Conservation (phyloP, 2,797 vertebrate genomes). For the Periophthalmus magnuspinnatus region DNA sequence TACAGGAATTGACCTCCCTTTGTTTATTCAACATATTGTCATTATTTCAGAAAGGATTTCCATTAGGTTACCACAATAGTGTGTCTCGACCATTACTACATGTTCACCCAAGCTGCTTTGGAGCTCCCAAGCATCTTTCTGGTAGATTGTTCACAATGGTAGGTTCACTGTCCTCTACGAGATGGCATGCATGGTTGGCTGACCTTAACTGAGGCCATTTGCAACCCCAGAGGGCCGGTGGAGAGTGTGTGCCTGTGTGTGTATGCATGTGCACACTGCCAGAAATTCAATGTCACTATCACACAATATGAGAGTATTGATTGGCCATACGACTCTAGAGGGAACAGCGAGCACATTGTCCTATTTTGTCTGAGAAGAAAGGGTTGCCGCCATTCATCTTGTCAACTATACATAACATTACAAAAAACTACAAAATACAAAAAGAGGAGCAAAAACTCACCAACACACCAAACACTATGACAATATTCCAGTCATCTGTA, state of each 20-base stretch:
- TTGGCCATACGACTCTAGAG: constrained; percentile 24
- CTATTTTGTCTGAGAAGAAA: constrained; percentile 27
- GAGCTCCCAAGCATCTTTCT: constrained; percentile 37
- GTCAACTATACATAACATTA: background rate
- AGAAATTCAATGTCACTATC: constrained; percentile 14
- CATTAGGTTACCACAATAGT: background rate
- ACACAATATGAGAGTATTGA: constrained; percentile 36
- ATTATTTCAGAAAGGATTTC: constrained; percentile 35
- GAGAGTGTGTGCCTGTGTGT: constrained; percentile 7
- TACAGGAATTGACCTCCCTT: constrained; percentile 19
- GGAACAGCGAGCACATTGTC: constrained; percentile 24
- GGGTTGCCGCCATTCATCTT: constrained; percentile 10
- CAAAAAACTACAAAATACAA: no score
- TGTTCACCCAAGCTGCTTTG: constrained; percentile 20
- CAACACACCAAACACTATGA: background rate
- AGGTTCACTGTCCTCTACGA: constrained; percentile 32
- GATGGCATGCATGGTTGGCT: constrained; percentile 37
- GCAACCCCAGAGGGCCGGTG: constrained; percentile 21
- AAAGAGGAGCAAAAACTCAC: background rate
- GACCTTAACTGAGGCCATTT: constrained; percentile 37
- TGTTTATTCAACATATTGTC: constrained; percentile 23
- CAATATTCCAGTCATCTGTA: no score
- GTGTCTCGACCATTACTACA: constrained; percentile 15
- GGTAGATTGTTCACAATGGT: constrained; percentile 14
- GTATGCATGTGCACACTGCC: constrained; percentile 3